A percentile compares a stretch with the other conserved stretches of the same genome.
Evolutionary conservation across 2,113 vertebrate species (phyloP).

Genomic region (Charina bottae): DNA sequence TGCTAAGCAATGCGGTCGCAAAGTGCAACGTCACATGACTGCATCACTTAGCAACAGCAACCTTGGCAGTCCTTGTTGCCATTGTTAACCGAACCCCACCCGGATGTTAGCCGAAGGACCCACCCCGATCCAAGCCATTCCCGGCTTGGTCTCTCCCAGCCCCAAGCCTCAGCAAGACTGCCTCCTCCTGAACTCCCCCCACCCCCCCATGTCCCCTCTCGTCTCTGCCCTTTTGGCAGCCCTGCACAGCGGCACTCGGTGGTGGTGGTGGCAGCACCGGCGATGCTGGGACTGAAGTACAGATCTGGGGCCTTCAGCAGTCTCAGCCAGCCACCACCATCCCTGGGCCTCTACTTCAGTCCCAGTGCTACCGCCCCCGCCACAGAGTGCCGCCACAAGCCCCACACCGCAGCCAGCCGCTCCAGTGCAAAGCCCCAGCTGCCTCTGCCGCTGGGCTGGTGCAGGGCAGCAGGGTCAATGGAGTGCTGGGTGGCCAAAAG

Average conservation of each 20-base stretch:
- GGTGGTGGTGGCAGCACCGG: too few species aligned
- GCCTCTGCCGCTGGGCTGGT: neutral
- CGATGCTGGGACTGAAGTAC: neutral
- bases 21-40: neutral
- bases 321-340: neutral
- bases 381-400: neutral
- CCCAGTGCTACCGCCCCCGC: neutral
- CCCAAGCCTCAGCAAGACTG: neutral
- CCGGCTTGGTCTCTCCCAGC: neutral
- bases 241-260: neutral
- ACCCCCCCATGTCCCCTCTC: neutral
- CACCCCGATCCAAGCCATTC: neutral
- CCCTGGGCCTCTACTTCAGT: neutral
- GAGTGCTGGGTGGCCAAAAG: neutral
- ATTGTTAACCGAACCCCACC: neutral
- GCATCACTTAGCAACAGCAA: neutral
- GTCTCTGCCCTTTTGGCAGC: neutral
- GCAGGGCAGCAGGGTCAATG: neutral
- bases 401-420: neutral
- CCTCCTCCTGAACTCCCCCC: neutral
- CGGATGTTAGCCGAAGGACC: neutral
- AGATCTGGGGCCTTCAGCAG: neutral
- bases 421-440: neutral
- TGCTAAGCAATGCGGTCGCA: neutral
- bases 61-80: neutral